phyloP scores from a whole-genome alignment of 2,888 invertebrate species.

The Diogma glabrata region DNA sequence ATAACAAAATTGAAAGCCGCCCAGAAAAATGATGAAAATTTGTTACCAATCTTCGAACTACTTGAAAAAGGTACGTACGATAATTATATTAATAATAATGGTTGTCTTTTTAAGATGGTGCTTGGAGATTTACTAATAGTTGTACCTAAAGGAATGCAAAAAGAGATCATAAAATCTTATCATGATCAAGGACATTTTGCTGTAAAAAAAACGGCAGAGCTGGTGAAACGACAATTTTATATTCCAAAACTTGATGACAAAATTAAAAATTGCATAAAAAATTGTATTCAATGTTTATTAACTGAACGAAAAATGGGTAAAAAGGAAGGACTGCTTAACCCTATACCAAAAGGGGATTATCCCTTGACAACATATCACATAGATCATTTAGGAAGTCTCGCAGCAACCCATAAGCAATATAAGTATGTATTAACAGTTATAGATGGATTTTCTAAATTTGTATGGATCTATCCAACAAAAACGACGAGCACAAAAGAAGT shows the following conservation, averaged over 20 bases:
- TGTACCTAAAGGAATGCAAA: constrained; percentile 12
- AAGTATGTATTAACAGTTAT: constrained; percentile 28
- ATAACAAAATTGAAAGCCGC: too few relatives aligned
- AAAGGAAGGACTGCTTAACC: constrained; percentile 24
- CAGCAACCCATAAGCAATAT: constrained; percentile 9
- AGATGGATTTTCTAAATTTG: constrained; percentile 30
- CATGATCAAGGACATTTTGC: too few relatives aligned
- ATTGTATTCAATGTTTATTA: constrained; percentile 11
- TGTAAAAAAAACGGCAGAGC: too few relatives aligned
- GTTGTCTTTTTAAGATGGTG: constrained; percentile 16
- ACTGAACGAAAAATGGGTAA: constrained; percentile 22
- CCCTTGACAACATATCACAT: constrained; percentile 14
- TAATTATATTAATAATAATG: constrained; percentile 16
- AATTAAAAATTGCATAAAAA: constrained; percentile 10
- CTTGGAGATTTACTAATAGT: constrained; percentile 15
- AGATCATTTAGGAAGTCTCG: constrained; percentile 12
- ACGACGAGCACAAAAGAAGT: constrained; percentile 24
- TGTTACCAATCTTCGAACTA: too few relatives aligned
- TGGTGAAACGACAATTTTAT: constrained; percentile 10
- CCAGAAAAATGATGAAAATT: too few relatives aligned
- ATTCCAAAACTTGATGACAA: constrained; percentile 12
- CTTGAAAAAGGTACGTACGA: constrained; percentile 14
- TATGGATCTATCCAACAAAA: constrained; percentile 29
- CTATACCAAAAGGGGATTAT: constrained; percentile 21
- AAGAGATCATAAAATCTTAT: not conserved